Conservation (phyloP, 2,113 vertebrate species). For the Syngnathus typhle region DNA sequence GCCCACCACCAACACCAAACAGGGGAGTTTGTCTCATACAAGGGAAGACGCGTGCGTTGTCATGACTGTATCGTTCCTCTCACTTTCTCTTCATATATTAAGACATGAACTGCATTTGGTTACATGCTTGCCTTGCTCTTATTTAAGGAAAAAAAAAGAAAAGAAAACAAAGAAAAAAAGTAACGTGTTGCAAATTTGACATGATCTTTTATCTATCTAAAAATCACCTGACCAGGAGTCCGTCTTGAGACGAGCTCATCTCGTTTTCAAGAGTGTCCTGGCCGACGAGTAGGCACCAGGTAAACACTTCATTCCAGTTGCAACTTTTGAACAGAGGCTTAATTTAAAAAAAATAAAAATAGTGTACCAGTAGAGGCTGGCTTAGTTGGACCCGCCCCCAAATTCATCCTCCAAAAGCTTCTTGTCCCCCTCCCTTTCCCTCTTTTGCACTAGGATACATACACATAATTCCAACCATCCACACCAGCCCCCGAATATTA, state of each 20-base stretch:
- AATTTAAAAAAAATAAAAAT: slow-evolving; percentile 13
- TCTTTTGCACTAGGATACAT: slow-evolving; percentile 49
- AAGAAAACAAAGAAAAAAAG: slow-evolving; percentile 38
- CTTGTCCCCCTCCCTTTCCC: slow-evolving; percentile 50
- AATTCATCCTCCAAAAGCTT: slow-evolving; percentile 55
- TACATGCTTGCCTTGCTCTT: slow-evolving; percentile 74
- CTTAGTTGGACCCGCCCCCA: slow-evolving; percentile 59
- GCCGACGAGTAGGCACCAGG: slow-evolving; percentile 78
- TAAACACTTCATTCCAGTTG: slow-evolving; percentile 76
- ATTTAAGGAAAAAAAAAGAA: slow-evolving; percentile 44
- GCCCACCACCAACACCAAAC: slow-evolving; percentile 39
- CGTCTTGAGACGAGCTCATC: slow-evolving; percentile 82
- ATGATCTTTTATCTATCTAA: slow-evolving; percentile 77
- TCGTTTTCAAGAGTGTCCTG: slow-evolving; percentile 82
- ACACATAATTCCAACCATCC: slow-evolving; percentile 38
- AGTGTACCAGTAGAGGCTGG: slow-evolving; percentile 51
- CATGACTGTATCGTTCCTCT: slow-evolving; percentile 74
- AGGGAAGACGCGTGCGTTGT: slow-evolving; percentile 73
- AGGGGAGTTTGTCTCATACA: slow-evolving; percentile 77
- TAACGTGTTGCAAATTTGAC: slow-evolving; percentile 75
- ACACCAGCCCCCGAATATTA: slow-evolving; percentile 36
- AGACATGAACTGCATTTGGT: slow-evolving; percentile 73
- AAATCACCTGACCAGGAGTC: slow-evolving; percentile 81
- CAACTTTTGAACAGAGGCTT: slow-evolving; percentile 57
- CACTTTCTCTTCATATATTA: neutral